A percentile compares a stretch with the other conserved stretches of the same genome.
phyloP scores from a whole-genome alignment of 2,113 vertebrate genomes.

The Corvus moneduloides region DNA sequence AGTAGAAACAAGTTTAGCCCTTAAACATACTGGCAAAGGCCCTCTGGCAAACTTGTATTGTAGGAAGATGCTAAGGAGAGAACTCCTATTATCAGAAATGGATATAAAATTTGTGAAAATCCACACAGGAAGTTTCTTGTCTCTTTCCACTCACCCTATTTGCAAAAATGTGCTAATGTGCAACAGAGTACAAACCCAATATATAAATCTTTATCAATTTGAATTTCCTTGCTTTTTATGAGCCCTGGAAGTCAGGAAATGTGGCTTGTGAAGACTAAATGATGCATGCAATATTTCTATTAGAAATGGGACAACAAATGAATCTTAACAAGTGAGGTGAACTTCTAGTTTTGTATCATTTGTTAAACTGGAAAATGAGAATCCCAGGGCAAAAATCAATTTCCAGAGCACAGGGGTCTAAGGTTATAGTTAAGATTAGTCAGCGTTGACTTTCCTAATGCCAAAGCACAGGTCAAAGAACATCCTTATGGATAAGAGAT shows the following conservation, averaged over 20 bases:
- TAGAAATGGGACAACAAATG: not conserved
- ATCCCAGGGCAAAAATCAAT: not conserved
- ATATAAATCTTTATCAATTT: not conserved
- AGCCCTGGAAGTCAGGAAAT: not conserved
- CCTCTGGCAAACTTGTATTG: not conserved
- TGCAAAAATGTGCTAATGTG: not conserved
- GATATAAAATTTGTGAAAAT: not conserved
- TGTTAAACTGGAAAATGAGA: not conserved
- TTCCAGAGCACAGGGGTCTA: not conserved
- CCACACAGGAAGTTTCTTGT: not conserved
- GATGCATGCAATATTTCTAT: not conserved
- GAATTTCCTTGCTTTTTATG: not conserved
- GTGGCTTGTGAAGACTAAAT: not conserved
- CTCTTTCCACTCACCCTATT: fast-evolving
- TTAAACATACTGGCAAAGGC: not conserved
- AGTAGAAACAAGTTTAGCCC: not conserved
- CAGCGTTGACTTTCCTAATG: not conserved
- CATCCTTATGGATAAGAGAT: constrained; percentile 7
- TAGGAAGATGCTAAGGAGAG: not conserved
- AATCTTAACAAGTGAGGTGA: not conserved
- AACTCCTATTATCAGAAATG: not conserved
- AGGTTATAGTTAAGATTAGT: not conserved
- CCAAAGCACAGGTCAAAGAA: not conserved
- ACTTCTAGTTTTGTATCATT: not conserved
- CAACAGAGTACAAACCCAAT: not conserved